Base-by-base conservation (phyloP, 1,140 invertebrate species). In the Zaprionus gabonicus region DNA sequence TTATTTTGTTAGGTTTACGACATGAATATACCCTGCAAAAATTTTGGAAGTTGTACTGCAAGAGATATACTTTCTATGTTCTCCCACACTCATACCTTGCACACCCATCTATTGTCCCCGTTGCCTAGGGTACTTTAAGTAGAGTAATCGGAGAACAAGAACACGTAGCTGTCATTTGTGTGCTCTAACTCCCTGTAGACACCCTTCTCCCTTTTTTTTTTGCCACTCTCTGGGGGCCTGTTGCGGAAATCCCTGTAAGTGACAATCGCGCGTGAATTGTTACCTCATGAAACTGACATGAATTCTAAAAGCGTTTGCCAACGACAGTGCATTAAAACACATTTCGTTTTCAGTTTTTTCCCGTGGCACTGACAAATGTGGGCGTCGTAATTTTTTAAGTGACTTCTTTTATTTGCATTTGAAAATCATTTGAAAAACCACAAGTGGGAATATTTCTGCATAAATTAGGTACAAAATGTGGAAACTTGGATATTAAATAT, bases 401-500 rank as follows among this genome's bases (percentile, higher is more conserved):
- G 82, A 87, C 82, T 82, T 82, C 71, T 71, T 82, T 82, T 85
- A 86, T 85, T 85, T 85, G 80, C 82, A 85, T 85, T 86, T 87
- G 64, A 63, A 82, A 82, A 81, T n/a, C 68, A 59, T 69, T 81
- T 75, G 49, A 17, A 67, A 64, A 80, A 46, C 44, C 65, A 38
- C 82, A 76, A 46, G 58, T 80, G 82, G 82, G 79, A 87, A 36
- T 82, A 68, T 65, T 31, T 62, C 60, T 79, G 72, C 72, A 85
- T 85, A 82, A 58, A 80, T 85, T 86, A 81, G 63, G 4, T 56
- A n/a, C 17, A 10, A 49, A 12, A 5, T 23, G 10, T 20, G 10
- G 5, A 23, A 51, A 46, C 15, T 38, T 3, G 34, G 13, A 46
- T 23, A 49, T 34, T 31, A 31, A 31, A 31, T 31, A 1, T 20